These are phyloP conservation scores for Centropus bengalensis DNA, from an alignment of 2,113 vertebrate species.

Conservation along the genomic window DNA sequence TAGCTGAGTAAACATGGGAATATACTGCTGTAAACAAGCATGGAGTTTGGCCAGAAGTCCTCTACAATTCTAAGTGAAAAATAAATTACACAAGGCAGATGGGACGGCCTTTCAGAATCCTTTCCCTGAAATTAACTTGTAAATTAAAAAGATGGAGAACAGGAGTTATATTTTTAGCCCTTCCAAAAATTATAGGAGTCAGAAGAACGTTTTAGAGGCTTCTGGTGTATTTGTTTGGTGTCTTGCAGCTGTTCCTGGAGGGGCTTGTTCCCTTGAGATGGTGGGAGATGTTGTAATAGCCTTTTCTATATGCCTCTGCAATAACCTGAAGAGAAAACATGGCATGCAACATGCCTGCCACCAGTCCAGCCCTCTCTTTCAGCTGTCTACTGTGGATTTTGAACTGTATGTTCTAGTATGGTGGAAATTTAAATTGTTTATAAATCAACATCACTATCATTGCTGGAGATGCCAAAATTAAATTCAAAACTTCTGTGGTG, in stretches of 20 bases:
- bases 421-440: background rate
- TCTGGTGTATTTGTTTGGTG: background rate
- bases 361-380: background rate
- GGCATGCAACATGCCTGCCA: accelerated
- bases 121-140: background rate
- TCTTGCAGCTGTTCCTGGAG: background rate
- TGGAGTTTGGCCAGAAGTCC: background rate
- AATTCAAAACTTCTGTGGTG: background rate
- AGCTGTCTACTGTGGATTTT: background rate
- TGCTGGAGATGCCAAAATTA: background rate
- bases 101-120: background rate
- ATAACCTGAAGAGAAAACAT: background rate
- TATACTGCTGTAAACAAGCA: conserved; percentile 21
- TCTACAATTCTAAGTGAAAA: conserved; percentile 8
- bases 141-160: background rate
- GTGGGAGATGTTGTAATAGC: background rate
- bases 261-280: background rate
- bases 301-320: background rate
- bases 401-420: background rate
- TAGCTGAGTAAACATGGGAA: conserved; percentile 21
- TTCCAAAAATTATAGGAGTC: background rate
- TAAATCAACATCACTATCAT: background rate
- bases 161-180: background rate
- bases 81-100: background rate
- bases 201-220: background rate